Evolutionary conservation across 2,797 vertebrate species (phyloP), one percentile per base, ranked within the genome.

Genomic region (Toxotes lorentzi): DNA sequence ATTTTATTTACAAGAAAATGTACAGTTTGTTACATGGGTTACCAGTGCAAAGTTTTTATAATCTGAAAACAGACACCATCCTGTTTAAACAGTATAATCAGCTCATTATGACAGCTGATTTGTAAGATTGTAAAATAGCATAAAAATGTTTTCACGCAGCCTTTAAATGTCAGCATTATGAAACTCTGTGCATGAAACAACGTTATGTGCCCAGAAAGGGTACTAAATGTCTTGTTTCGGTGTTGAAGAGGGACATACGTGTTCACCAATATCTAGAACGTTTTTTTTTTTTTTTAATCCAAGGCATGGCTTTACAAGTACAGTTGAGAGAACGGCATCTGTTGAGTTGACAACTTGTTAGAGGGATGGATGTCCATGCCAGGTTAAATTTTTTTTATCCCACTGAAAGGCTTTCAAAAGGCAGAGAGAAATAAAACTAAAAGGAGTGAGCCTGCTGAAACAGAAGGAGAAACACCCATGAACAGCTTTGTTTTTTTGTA

Each of bases 1-100:
- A 89, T 90, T 96, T 97, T 98, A 99, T 99, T 98, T 99, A 99
- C 99, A 99, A 95, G 94, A 97, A 96, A 98, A 98, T 97, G 97
- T 98, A 97, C 97, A 98, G 92, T 97, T 97, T 96, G 96, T 98
- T 98, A 98, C 97, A 97, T 96, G 96, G 97, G 96, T 97, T 97
- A 97, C 97, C 96, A 97, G 95, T 97, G 96, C 95, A 97, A 97
- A 96, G 73, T 96, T 95, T 35, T 90, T 92, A 87, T 93, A 89
- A 87, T 90, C 86, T 87, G 82, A 89, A 93, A 90, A 89, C 73
- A 66, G 75, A 88, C 82, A 87, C 74, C 48, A 81, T 86, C 67
- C 64, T 84, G 56, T 84, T 91, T 30, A 64, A 81, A 86, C 79
- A 47, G 74, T 86, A 68, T 63, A 32, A 79, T 81, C 83, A 92